Percentiles rank a stretch among this genome's conserved stretches.
phyloP scores from a whole-genome alignment of 2,113 vertebrate species.

The Chinchilla lanigera region DNA sequence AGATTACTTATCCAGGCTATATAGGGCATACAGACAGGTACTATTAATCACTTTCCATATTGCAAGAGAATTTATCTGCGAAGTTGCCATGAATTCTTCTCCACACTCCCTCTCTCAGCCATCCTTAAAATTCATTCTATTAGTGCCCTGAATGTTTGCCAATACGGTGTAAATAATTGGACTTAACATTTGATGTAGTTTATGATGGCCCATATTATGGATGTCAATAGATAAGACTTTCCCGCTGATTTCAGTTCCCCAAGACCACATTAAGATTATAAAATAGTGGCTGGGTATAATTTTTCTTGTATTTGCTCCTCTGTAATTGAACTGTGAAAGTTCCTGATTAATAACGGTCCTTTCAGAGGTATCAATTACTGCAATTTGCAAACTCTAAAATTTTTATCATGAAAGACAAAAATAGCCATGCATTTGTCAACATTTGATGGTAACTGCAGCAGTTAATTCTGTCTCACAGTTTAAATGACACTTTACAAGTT shows the following conservation, averaged over 20 bases:
- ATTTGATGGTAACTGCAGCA: not conserved
- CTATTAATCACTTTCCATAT: not conserved
- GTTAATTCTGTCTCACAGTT: slow-evolving; percentile 25
- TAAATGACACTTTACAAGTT: slow-evolving; percentile 17
- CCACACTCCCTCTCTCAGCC: not conserved
- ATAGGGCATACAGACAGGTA: not conserved
- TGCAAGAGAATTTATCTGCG: not conserved
- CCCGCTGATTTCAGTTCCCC: slow-evolving; percentile 8
- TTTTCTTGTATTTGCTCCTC: not conserved
- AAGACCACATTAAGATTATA: slow-evolving; percentile 24
- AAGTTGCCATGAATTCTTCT: not conserved
- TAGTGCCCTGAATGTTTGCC: slow-evolving; percentile 34
- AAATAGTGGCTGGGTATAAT: not conserved
- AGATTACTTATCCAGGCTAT: not conserved
- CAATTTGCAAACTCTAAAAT: slow-evolving; percentile 1
- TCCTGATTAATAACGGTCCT: not conserved
- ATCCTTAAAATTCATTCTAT: not conserved
- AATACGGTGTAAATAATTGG: not conserved
- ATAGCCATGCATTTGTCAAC: slow-evolving; percentile 19
- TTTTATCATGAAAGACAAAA: slow-evolving; percentile 40
- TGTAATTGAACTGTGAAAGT: not conserved
- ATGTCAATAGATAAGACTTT: not conserved
- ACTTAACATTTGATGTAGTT: not conserved
- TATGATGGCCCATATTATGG: not conserved
- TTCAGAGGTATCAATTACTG: not conserved